These are phyloP conservation scores for Cordylochernes scorpioides DNA, from an alignment of 2,888 invertebrate genomes.

Conservation along the genomic window DNA sequence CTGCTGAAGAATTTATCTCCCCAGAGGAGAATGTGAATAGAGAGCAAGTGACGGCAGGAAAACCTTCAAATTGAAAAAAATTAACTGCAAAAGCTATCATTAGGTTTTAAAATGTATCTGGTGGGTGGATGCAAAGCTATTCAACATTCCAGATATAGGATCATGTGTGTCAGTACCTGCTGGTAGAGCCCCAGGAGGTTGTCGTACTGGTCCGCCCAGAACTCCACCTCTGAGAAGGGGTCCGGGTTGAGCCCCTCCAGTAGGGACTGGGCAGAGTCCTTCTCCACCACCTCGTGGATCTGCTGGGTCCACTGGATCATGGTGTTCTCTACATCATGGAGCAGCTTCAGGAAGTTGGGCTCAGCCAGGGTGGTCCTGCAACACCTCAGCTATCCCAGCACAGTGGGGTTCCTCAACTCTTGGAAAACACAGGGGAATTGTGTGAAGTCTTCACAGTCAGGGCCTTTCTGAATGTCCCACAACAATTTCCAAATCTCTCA, in stretches of 20 bases:
- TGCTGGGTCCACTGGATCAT: conserved; percentile 82
- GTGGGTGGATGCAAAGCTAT: neutral
- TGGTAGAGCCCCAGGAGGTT: conserved; percentile 71
- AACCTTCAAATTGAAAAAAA: conserved; percentile 5
- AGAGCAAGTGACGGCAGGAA: no score
- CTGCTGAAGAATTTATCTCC: no score
- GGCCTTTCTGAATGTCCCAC: no score
- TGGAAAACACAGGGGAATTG: no score
- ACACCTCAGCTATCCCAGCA: no score
- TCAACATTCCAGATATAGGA: neutral
- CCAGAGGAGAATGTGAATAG: no score
- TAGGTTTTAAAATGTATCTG: neutral
- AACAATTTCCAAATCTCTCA: no score
- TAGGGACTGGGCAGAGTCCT: conserved; percentile 55
- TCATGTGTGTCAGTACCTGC: conserved; percentile 33
- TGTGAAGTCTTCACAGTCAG: no score
- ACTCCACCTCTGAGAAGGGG: conserved; percentile 46
- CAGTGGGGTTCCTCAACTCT: no score
- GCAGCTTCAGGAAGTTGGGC: conserved; percentile 29
- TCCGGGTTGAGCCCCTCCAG: conserved; percentile 52
- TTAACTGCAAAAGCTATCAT: neutral
- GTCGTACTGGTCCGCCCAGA: conserved; percentile 52
- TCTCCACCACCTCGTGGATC: conserved; percentile 67
- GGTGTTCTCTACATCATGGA: conserved; percentile 79
- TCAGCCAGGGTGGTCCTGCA: conserved; percentile 3